Base-by-base conservation (phyloP, 2,113 vertebrate genomes). In the Passer domesticus region DNA sequence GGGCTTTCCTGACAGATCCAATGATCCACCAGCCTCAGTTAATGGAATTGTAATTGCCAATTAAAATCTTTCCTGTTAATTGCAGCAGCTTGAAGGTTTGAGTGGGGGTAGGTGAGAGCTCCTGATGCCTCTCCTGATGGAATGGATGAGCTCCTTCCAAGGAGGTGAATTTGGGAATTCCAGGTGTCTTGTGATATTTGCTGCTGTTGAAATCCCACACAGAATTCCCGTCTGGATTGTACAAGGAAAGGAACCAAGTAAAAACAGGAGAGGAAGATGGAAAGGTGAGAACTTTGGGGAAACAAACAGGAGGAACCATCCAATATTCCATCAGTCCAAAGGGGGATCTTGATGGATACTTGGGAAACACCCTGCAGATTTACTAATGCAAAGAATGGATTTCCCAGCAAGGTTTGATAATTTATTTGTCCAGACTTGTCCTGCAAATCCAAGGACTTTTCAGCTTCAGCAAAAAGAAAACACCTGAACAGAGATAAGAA, bases 11-110 rank as follows among this genome's bases (percentile, higher is more conserved):
- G 95, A 92, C 84, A 95, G 89, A 95, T 95, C 84, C 95, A 97
- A 95, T 91, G 92, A 96, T 96, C 95, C 97, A 96, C 94, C 96
- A 96, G 93, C 60, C 81, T 70, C 93, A 67, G 87, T 89, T 96
- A 97, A 97, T 97, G 97, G 96, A 95, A 97, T 87, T 94, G 94
- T 95, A 97, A 97, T 97, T 96, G 96, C 83, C 97, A 97, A 97
- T 98, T 98, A 97, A 97, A 97, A 96, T 79, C 95, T 93, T 89
- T 95, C 92, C 97, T 77, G 90, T 94, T 97, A 97, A 97, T 96
- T 95, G 96, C 93, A 59, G 92, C 75, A 93, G 67, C 83, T 90
- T 63, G 87, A 94, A 96, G 81, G 72, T 95, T 96, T 49, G 85
- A 79, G 77, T 35, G 60, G 56, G 86, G 70, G 60, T 35, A 0